Evolutionary conservation across 2,797 vertebrate species (phyloP).

Genomic region (Sciurus vulgaris): DNA sequence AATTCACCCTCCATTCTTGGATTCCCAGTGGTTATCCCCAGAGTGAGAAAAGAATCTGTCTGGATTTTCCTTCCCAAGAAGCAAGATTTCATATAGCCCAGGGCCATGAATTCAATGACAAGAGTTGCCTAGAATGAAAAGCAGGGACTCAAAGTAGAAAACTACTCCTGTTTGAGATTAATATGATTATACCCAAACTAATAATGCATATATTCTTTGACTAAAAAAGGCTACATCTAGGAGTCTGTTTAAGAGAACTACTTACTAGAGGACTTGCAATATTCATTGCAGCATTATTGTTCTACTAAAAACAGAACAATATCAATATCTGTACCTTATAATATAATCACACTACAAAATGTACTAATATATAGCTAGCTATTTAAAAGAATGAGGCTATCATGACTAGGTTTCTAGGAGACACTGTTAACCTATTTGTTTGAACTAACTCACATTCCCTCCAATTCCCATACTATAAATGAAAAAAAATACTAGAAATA

Average conservation of each 20-base stretch:
- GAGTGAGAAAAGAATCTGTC: conserved; percentile 7
- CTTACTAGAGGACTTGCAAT: conserved; percentile 14
- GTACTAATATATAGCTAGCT: neutral
- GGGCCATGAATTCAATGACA: conserved; percentile 44
- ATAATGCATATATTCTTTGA: conserved; percentile 30
- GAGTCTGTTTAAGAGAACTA: conserved; percentile 34
- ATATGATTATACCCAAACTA: conserved; percentile 43
- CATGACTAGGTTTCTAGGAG: neutral
- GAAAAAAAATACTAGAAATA: conserved; percentile 52
- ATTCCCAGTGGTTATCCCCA: neutral
- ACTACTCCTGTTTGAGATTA: conserved; percentile 41
- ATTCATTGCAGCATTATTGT: conserved; percentile 8
- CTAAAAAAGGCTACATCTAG: conserved; percentile 52
- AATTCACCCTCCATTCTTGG: conserved; percentile 18
- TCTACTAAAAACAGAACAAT: conserved; percentile 48
- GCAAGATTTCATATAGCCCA: conserved; percentile 15
- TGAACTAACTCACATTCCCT: conserved; percentile 15
- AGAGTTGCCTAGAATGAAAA: conserved; percentile 17
- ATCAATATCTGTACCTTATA: neutral
- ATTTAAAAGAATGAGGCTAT: conserved; percentile 43
- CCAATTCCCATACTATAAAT: neutral
- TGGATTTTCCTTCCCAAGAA: conserved; percentile 12
- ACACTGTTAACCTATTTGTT: neutral
- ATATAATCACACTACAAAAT: neutral
- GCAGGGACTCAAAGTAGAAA: conserved; percentile 30